Evolutionary conservation across 2,113 vertebrate species (phyloP).

Genomic region (Eclectus roratus): DNA sequence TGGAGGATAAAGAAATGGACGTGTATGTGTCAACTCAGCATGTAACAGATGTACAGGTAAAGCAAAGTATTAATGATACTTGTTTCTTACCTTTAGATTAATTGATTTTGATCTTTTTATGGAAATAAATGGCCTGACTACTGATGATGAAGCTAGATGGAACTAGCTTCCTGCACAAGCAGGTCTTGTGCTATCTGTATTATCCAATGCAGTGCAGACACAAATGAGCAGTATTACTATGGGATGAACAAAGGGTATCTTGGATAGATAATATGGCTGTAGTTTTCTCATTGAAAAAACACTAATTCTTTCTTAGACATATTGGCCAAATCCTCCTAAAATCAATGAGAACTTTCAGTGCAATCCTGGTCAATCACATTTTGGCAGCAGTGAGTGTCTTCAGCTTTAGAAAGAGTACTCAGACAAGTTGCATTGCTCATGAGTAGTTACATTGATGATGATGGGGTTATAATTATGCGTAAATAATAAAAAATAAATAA

Average conservation of each 20-base stretch:
- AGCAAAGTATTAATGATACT: neutral
- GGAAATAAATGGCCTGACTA: neutral
- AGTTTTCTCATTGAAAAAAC: neutral
- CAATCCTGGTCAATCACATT: neutral
- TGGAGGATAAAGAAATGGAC: conserved; percentile 80
- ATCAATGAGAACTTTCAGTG: neutral
- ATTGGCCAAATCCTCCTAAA: neutral
- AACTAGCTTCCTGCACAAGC: neutral
- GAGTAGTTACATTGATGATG: neutral
- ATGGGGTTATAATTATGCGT: neutral
- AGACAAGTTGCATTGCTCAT: neutral
- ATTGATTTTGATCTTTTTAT: neutral
- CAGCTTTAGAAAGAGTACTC: neutral
- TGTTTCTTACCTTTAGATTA: neutral
- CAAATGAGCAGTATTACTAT: neutral
- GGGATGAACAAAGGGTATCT: neutral
- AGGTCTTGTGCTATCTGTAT: neutral
- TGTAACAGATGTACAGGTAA: conserved; percentile 75
- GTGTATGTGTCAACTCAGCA: conserved; percentile 79
- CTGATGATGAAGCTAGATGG: neutral
- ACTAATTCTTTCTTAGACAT: neutral
- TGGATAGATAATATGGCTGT: neutral
- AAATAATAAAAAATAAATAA: neutral
- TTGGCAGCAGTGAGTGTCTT: neutral
- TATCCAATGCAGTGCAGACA: neutral